Percentiles rank a stretch among this genome's conserved stretches.
These are phyloP conservation scores for Cynaeus angustus DNA, from an alignment of 2,888 invertebrate genomes.

Conservation along the genomic window DNA sequence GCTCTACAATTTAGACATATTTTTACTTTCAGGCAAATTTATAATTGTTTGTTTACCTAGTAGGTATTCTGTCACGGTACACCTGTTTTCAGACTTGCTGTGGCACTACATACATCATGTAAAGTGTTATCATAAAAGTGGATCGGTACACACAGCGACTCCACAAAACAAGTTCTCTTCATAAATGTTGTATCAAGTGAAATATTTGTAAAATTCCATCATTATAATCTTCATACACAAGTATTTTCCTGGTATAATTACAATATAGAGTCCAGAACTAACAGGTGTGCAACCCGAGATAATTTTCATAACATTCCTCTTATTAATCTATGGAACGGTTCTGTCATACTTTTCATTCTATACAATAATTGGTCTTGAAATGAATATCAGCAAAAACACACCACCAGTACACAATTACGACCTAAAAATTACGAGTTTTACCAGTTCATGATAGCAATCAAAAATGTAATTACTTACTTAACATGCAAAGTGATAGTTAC, in stretches of 20 bases:
- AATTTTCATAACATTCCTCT: not conserved
- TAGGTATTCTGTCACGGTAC: constrained; percentile 3
- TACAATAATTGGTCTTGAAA: not conserved
- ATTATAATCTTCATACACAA: constrained; percentile 10
- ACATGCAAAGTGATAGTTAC: not conserved
- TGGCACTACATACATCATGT: not conserved
- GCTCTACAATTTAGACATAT: too few species aligned
- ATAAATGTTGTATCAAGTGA: constrained; percentile 29
- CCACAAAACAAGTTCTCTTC: constrained; percentile 20
- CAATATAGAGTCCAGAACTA: not conserved
- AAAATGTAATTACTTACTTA: constrained; percentile 34
- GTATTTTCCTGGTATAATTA: constrained; percentile 22
- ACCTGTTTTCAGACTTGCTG: constrained; percentile 11
- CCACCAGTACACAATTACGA: not conserved
- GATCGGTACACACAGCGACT: constrained; percentile 7
- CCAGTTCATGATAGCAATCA: constrained; percentile 9
- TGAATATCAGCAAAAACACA: not conserved
- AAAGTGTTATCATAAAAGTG: constrained; percentile 24
- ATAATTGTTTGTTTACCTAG: too few species aligned
- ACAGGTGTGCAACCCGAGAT: constrained; percentile 12
- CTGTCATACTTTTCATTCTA: constrained; percentile 4
- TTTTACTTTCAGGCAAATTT: too few species aligned
- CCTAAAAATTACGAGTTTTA: constrained; percentile 32
- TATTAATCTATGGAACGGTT: not conserved
- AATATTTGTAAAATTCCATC: constrained; percentile 29